phyloP scores from a whole-genome alignment of 2,113 vertebrate species.

The Pheucticus melanocephalus region DNA sequence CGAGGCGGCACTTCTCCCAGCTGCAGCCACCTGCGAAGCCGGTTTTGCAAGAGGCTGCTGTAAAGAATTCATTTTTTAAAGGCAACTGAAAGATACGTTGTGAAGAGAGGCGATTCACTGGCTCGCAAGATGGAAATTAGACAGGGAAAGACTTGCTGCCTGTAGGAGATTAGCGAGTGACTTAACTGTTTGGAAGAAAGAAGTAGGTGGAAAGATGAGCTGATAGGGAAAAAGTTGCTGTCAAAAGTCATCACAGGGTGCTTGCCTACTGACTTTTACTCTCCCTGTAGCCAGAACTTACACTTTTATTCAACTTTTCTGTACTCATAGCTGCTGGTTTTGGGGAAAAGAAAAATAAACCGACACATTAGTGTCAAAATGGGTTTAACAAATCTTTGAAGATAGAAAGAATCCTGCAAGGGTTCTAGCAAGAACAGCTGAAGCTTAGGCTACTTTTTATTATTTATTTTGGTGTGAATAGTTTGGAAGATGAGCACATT shows the following conservation, averaged over 20 bases:
- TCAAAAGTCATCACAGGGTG: not conserved
- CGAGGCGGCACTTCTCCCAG: not conserved
- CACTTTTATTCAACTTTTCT: not conserved
- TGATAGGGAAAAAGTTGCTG: not conserved
- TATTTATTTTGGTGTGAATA: not conserved
- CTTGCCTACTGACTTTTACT: not conserved
- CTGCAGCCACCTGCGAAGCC: not conserved
- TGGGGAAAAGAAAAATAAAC: not conserved
- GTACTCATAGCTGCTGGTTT: not conserved
- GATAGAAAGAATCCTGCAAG: not conserved
- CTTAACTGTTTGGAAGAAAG: not conserved
- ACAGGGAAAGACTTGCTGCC: not conserved
- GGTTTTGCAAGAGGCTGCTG: not conserved
- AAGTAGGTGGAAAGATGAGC: not conserved
- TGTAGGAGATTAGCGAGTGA: not conserved
- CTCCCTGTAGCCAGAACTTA: not conserved
- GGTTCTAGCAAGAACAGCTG: not conserved
- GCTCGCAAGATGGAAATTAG: not conserved
- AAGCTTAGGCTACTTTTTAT: not conserved
- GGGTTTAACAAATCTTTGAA: not conserved
- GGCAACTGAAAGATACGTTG: not conserved
- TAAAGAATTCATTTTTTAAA: not conserved
- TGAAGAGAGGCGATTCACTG: not conserved
- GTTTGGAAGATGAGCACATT: not conserved
- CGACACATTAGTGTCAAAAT: not conserved